Evolutionary conservation across 2,113 vertebrate species (phyloP).

Genomic region (Propithecus coquereli): DNA sequence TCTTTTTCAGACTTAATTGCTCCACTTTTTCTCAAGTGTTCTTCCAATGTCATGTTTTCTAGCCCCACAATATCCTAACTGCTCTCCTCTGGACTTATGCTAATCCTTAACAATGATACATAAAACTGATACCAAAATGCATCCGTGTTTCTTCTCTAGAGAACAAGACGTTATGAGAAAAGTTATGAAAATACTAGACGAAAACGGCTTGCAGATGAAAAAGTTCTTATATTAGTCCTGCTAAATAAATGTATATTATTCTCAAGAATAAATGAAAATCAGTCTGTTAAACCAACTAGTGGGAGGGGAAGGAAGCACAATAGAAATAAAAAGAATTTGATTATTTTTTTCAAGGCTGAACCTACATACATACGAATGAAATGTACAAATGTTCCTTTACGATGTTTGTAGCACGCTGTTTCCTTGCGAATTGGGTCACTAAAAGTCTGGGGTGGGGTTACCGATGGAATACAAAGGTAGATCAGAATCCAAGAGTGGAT

Average conservation of each 20-base stretch:
- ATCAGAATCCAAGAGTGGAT: too few species aligned
- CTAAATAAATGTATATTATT: background rate
- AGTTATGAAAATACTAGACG: background rate
- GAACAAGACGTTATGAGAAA: background rate
- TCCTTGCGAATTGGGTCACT: background rate
- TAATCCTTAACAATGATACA: background rate
- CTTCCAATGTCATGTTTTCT: background rate
- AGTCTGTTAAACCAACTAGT: background rate
- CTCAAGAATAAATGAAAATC: background rate
- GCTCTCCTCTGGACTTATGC: background rate
- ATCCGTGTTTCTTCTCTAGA: background rate
- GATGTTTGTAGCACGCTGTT: background rate
- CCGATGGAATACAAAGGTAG: background rate
- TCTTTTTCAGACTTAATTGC: background rate
- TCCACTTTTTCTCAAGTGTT: background rate
- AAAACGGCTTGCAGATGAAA: background rate
- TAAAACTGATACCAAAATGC: background rate
- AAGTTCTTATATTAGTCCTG: background rate
- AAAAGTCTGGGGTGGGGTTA: background rate
- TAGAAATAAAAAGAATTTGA: background rate
- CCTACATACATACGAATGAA: background rate
- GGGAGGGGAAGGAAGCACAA: background rate
- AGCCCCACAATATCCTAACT: background rate
- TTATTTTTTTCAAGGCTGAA: background rate
- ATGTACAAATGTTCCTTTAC: background rate